phyloP scores from a whole-genome alignment of 2,113 vertebrate genomes.

The Archocentrus centrarchus region DNA sequence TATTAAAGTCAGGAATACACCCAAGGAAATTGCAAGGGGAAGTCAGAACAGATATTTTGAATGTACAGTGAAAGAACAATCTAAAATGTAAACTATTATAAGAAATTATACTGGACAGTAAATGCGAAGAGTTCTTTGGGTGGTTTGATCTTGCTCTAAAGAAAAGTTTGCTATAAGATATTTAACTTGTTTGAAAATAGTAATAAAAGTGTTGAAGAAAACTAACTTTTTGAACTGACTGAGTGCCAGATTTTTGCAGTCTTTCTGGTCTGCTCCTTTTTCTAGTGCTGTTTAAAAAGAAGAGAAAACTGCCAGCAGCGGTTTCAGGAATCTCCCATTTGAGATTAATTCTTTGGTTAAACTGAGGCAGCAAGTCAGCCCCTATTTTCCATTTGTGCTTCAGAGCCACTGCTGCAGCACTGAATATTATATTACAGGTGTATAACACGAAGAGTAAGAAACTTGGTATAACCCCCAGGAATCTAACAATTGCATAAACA shows the following conservation, averaged over 20 bases:
- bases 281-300: not conserved
- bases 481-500: conserved; percentile 2
- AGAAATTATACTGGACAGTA: too few relatives aligned
- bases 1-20: not conserved
- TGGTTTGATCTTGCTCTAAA: not conserved
- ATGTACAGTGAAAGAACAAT: not conserved
- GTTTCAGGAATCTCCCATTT: not conserved
- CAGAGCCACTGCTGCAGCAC: not conserved
- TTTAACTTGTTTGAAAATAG: too few relatives aligned
- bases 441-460: not conserved
- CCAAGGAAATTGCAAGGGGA: not conserved
- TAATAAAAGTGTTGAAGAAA: too few relatives aligned
- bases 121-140: not conserved
- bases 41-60: not conserved
- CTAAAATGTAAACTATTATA: too few relatives aligned
- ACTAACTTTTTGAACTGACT: too few relatives aligned
- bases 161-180: not conserved
- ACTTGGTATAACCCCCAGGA: not conserved
- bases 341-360: not conserved
- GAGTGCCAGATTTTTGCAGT: not conserved
- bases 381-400: conserved; percentile 1
- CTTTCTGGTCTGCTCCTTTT: not conserved
- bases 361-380: not conserved
- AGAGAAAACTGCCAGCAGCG: not conserved
- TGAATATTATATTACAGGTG: conserved; percentile 6